phyloP scores from a whole-genome alignment of 2,888 invertebrate genomes.

The Neoaliturus tenellus region DNA sequence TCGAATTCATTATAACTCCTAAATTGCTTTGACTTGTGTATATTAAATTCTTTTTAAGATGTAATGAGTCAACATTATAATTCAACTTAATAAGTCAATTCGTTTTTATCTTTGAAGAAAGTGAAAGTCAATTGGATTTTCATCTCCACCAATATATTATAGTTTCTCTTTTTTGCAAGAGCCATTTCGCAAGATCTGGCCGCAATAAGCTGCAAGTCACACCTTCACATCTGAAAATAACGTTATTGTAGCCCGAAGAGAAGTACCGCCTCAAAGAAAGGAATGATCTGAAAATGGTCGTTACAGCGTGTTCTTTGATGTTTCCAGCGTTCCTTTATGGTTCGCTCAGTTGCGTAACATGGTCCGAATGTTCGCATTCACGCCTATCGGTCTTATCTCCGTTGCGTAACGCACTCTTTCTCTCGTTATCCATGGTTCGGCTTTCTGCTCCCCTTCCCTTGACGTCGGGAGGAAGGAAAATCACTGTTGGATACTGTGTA shows the following conservation, averaged over 20 bases:
- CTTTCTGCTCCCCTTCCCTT: background rate
- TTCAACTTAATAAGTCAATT: too few relatives aligned
- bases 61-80: too few relatives aligned
- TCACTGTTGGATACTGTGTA: background rate
- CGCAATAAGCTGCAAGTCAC: background rate
- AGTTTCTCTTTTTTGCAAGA: background rate
- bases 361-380: background rate
- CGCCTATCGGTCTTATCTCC: background rate
- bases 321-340: constrained; percentile 5
- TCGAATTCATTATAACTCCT: too few relatives aligned
- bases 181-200: background rate
- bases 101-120: too few relatives aligned
- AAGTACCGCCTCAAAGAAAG: background rate
- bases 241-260: background rate
- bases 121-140: too few relatives aligned
- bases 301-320: background rate
- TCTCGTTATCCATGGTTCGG: constrained; percentile 13
- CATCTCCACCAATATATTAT: background rate
- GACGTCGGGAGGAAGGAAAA: background rate
- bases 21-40: too few relatives aligned
- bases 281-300: background rate
- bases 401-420: constrained; percentile 2
- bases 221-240: background rate
- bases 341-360: background rate
- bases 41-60: too few relatives aligned